Base-by-base conservation (phyloP, 2,113 vertebrate species). In the Ascaphus truei region DNA sequence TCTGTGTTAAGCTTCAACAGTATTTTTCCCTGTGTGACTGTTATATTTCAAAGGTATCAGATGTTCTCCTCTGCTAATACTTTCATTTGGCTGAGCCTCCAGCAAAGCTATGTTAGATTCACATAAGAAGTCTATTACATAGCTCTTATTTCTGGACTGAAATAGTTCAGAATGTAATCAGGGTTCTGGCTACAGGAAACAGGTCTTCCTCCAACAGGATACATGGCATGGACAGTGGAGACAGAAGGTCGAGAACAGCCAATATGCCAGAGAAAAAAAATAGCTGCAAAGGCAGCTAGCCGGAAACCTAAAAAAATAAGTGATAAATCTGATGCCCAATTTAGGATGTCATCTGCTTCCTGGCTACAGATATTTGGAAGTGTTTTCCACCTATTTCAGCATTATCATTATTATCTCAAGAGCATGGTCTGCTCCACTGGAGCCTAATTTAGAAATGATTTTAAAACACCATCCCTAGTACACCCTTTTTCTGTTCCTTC, bases 281-380 rank as follows among this genome's bases (percentile, higher is more conserved):
- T 88, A 85, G 83, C 77, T 83, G 76, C 82, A 53, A 77, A 84
- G 85, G 84, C 84, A 85, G 75, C 79, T 80, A 71, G 81, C 86
- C 86, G 89, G 89, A 88, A 88, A 89, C 80, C 66, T 86, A 88
- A 88, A 88, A 87, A 88, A 88, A 88, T 82, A 85, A 86, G 81
- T 76, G 81, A 81, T 90, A 86, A 88, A 80, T 90, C 82, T 81
- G 81, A 84, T 81, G 75, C 86, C 85, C 80, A 86, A 89, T 91
- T 90, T 85, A 83, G 71, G 79, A 84, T 89, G 87, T 91, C 89
- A 89, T 88, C 84, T 86, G 88, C 82, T 90, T 92, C 89, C 89
- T 90, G 84, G 78, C 81, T 84, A 79, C 76, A 86, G 83, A 88
- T 82, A 89, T 80, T 84, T 87, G 80, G 88, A 82, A 80, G 81